phyloP scores from a whole-genome alignment of 53 echinoderm and acorn worm species.

The Luidia sarsii region DNA sequence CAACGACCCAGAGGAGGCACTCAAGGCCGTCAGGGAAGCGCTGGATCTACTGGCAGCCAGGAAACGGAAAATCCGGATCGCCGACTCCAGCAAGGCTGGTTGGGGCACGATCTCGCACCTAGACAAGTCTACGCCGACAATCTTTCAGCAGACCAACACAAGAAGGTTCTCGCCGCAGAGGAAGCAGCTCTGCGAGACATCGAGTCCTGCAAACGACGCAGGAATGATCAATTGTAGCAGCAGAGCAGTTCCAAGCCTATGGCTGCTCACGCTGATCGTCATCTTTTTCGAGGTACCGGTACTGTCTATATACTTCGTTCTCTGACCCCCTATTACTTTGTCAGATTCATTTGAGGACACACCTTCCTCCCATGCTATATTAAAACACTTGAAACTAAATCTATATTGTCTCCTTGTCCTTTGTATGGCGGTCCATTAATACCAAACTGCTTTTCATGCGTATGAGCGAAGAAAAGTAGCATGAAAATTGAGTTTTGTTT shows the following conservation, averaged over 20 bases:
- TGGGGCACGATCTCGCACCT: neutral
- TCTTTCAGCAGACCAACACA: neutral
- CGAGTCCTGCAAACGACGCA: neutral
- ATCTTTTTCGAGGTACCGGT: neutral
- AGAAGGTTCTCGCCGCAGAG: neutral
- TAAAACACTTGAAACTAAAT: too few species aligned
- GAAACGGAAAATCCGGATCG: neutral
- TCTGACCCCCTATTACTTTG: too few species aligned
- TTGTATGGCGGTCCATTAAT: slow-evolving; percentile 7
- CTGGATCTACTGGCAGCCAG: neutral
- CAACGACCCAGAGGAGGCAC: neutral
- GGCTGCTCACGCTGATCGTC: neutral
- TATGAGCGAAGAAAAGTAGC: neutral
- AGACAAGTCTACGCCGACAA: neutral
- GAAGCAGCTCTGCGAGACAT: neutral
- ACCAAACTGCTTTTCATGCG: neutral
- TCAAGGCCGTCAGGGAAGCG: neutral
- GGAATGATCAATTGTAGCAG: neutral
- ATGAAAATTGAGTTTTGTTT: neutral
- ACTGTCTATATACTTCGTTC: neutral
- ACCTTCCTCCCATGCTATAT: too few species aligned
- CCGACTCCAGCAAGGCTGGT: slow-evolving; percentile 1
- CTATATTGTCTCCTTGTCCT: neutral
- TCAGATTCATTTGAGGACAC: too few species aligned
- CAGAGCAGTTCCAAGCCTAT: neutral